These are phyloP conservation scores for Ophioderma brevispina DNA, from an alignment of 35 echinoderm and acorn worm species.

Conservation along the genomic window DNA sequence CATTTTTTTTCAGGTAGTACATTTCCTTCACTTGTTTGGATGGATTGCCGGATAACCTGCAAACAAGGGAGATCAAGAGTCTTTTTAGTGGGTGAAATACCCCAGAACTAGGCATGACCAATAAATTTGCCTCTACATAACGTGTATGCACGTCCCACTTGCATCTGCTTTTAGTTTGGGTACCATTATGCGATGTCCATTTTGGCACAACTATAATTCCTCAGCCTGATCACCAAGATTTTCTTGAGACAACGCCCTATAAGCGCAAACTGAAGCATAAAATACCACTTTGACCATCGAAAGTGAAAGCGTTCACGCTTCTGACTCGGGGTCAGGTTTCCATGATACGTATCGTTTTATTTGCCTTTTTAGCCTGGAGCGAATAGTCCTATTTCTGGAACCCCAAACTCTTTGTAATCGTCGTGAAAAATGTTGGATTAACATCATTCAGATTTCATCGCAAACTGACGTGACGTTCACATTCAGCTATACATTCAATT, in stretches of 20 bases:
- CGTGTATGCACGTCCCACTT: too few species aligned
- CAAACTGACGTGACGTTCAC: slow-evolving; percentile 15
- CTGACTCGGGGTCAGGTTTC: slow-evolving; percentile 46
- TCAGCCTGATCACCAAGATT: slow-evolving; percentile 16
- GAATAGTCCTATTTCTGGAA: slow-evolving; percentile 29
- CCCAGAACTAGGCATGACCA: too few species aligned
- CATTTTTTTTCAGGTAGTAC: background rate
- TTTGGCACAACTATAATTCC: slow-evolving; percentile 36
- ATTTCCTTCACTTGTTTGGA: background rate
- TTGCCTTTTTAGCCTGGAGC: slow-evolving; percentile 32
- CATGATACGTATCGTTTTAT: slow-evolving; percentile 29
- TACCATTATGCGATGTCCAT: slow-evolving; percentile 50
- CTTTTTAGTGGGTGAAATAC: too few species aligned
- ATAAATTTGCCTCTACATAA: background rate
- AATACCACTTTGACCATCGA: background rate
- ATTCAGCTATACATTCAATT: background rate
- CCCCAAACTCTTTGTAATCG: background rate
- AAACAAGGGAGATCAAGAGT: slow-evolving; percentile 17
- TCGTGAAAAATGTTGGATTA: background rate
- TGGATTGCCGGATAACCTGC: slow-evolving; percentile 11
- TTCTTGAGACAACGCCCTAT: background rate
- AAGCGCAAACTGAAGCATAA: slow-evolving; percentile 11
- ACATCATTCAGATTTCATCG: slow-evolving; percentile 16
- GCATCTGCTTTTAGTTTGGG: background rate
- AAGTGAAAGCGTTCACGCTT: slow-evolving; percentile 37